These are phyloP conservation scores for Cosmorhoe ocellata DNA, from an alignment of 2,888 invertebrate species.

Conservation along the genomic window DNA sequence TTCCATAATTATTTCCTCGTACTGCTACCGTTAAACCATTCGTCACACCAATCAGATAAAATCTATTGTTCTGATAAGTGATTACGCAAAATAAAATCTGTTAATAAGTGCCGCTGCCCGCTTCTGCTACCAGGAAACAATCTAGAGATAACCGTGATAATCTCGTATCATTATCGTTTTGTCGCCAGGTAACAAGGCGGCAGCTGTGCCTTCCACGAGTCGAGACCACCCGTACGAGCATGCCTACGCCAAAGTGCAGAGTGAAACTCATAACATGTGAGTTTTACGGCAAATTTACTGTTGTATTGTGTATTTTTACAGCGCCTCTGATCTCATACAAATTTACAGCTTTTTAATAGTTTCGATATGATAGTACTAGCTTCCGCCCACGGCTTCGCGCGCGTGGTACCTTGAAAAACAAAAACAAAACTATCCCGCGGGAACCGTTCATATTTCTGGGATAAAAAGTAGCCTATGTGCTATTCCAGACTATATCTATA, in stretches of 20 bases:
- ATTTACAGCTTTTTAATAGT: no score
- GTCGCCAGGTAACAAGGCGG: constrained; percentile 59
- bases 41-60: constrained; percentile 34
- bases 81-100: constrained; percentile 25
- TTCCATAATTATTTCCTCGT: constrained; percentile 15
- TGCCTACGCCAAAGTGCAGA: constrained; percentile 88
- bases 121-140: constrained; percentile 45
- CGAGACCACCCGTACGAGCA: constrained; percentile 87
- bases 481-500: no score
- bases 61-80: constrained; percentile 36
- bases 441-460: no score
- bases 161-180: constrained; percentile 15
- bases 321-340: no score
- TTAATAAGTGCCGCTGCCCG: constrained; percentile 44
- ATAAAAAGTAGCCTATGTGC: no score
- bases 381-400: no score
- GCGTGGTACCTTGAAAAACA: no score
- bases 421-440: no score
- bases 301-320: no score
- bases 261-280: constrained; percentile 70
- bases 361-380: no score
- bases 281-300: no score
- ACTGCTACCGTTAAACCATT: constrained; percentile 36
- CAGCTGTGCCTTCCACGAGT: constrained; percentile 60
- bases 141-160: constrained; percentile 15